phyloP scores from a whole-genome alignment of 2,797 vertebrate genomes.

The Pangasius djambal region DNA sequence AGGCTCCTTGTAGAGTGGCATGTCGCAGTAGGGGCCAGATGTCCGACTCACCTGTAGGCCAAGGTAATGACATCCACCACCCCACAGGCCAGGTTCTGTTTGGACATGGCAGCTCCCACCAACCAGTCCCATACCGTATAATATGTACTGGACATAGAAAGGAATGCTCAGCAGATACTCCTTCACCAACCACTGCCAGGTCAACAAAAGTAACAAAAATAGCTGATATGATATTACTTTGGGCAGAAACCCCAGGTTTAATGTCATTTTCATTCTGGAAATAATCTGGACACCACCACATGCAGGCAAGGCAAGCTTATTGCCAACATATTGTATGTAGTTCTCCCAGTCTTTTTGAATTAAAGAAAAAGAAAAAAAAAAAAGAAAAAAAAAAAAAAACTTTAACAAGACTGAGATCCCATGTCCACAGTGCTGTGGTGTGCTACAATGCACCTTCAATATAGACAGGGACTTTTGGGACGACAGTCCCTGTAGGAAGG shows the following conservation, averaged over 20 bases:
- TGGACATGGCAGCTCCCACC: neutral
- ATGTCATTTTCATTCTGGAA: neutral
- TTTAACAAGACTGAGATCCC: neutral
- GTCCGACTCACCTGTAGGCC: neutral
- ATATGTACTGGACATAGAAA: neutral
- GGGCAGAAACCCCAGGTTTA: neutral
- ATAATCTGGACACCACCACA: neutral
- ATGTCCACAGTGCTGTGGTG: neutral
- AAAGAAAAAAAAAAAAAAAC: neutral
- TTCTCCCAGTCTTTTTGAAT: neutral
- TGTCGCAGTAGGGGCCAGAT: neutral
- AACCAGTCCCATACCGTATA: neutral
- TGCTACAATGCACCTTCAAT: neutral
- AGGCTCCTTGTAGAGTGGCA: neutral
- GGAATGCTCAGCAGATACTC: neutral
- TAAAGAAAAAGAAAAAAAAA: neutral
- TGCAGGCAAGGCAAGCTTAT: neutral
- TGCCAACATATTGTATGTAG: neutral
- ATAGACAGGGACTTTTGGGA: neutral
- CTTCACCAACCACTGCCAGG: neutral
- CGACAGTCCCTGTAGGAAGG: neutral
- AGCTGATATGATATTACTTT: neutral
- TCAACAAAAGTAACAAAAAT: neutral
- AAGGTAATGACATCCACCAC: neutral
- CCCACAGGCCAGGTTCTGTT: neutral